Conservation (phyloP, 2,888 invertebrate species). For the Morpho deidamia region DNA sequence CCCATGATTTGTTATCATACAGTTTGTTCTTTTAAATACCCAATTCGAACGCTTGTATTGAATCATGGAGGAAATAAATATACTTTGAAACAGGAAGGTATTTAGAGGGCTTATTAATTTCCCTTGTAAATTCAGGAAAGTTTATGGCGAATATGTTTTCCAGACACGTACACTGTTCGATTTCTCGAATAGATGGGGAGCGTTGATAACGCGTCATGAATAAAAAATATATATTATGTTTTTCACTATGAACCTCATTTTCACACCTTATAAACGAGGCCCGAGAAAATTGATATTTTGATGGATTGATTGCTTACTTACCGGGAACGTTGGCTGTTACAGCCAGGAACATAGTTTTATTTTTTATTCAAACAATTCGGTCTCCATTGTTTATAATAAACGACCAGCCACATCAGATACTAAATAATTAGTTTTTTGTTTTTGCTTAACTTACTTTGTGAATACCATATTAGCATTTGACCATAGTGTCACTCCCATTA, state of each 20-base stretch:
- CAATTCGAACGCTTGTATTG: no score
- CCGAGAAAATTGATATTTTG: constrained; percentile 48
- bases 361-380: background rate
- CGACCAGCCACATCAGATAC: no score
- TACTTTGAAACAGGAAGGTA: no score
- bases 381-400: background rate
- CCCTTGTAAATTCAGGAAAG: constrained; percentile 5
- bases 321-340: background rate
- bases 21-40: no score
- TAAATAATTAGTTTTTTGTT: no score
- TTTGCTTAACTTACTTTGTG: no score
- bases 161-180: constrained; percentile 50
- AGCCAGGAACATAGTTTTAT: background rate
- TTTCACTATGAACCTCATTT: constrained; percentile 33
- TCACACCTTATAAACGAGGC: constrained; percentile 37
- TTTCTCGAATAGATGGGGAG: constrained; percentile 39
- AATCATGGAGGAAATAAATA: no score
- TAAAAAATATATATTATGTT: constrained; percentile 40
- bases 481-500: no score
- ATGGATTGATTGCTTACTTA: constrained; percentile 34
- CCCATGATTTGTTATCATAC: no score
- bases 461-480: no score
- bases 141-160: constrained; percentile 9
- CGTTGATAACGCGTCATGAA: constrained; percentile 45
- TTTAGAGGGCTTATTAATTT: constrained; percentile 3